Conservation (phyloP, 2,888 invertebrate genomes). For the Girardia tigrina region DNA sequence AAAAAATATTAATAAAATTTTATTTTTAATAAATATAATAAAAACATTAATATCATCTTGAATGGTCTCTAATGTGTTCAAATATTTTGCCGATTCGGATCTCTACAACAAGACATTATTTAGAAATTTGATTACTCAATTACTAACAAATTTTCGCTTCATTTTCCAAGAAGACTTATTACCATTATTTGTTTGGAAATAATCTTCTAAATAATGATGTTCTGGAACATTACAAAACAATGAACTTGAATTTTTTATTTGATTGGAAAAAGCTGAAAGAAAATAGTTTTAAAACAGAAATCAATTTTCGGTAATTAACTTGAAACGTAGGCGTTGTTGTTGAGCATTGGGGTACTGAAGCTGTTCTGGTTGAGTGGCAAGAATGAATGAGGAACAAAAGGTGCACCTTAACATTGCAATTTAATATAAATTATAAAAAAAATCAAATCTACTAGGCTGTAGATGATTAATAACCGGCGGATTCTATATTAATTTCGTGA, state of each 20-base stretch:
- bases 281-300: background rate
- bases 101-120: background rate
- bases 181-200: background rate
- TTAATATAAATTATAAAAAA: background rate
- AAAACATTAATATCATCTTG: background rate
- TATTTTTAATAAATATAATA: background rate
- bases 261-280: background rate
- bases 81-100: background rate
- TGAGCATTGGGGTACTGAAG: background rate
- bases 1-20: background rate
- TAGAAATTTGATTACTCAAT: background rate
- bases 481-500: too few relatives aligned
- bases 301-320: background rate
- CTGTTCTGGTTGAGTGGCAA: background rate
- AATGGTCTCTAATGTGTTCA: background rate
- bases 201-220: constrained; percentile 44
- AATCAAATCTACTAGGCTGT: background rate
- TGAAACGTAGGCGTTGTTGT: background rate
- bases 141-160: background rate
- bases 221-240: constrained; percentile 47
- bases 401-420: background rate
- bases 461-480: background rate
- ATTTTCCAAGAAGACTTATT: background rate
- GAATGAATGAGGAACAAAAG: background rate
- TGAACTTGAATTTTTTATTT: background rate